Percentiles rank a stretch among this genome's conserved stretches.
These are phyloP conservation scores for Caenorhabditis sp. DNA, from an alignment of 2,888 invertebrate genomes.

Conservation along the genomic window DNA sequence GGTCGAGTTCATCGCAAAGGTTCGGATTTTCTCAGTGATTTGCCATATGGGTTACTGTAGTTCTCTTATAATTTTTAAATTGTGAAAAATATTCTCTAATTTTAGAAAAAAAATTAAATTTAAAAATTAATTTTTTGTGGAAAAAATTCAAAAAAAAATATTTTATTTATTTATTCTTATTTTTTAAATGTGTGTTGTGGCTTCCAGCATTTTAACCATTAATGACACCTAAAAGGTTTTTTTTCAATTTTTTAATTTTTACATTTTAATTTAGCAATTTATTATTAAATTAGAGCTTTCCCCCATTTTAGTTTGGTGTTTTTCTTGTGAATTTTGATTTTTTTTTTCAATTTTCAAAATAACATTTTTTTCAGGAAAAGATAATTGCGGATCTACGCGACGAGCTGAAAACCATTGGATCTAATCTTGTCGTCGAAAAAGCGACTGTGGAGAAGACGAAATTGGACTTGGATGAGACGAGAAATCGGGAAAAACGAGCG, in stretches of 20 bases:
- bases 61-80: no score
- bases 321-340: neutral
- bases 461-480: conserved; percentile 46
- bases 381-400: conserved; percentile 59
- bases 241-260: no score
- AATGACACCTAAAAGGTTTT: no score
- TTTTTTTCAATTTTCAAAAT: conserved; percentile 21
- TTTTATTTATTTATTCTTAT: conserved; percentile 6
- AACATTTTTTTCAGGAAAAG: conserved; percentile 70
- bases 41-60: no score
- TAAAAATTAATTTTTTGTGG: no score
- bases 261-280: no score
- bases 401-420: conserved; percentile 43
- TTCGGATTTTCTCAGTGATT: conserved; percentile 8
- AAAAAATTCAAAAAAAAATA: no score
- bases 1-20: conserved; percentile 72
- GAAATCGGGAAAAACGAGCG: conserved; percentile 56
- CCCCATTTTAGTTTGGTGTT: neutral
- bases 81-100: no score
- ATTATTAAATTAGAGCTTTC: no score
- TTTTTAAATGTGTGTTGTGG: no score
- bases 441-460: conserved; percentile 49
- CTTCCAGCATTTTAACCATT: no score
- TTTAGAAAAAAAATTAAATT: no score
- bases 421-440: conserved; percentile 41